Evolutionary conservation across 2,113 vertebrate genomes (phyloP), one percentile per base, ranked within the genome.

Genomic region (Patagioenas fasciata): DNA sequence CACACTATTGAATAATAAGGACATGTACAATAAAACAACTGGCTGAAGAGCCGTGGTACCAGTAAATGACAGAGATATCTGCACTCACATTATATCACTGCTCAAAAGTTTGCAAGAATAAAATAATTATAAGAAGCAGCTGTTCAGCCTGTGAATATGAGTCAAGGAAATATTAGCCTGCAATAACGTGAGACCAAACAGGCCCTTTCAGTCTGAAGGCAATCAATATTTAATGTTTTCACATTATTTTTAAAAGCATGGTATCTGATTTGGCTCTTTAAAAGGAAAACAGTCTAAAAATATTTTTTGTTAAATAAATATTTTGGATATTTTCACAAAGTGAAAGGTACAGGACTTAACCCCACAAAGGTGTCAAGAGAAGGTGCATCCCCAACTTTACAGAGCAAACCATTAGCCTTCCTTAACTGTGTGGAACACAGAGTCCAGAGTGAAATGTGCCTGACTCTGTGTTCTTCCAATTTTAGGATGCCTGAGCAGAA

Each of bases 311-410:
- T 60, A 24, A 36, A 60, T 9, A 64, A 88, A 48, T 70, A 36
- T 51, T 58, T 53, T 51, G 57, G 36, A 24, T 75, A 1, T 60
- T 89, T 90, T n/a, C 19, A 36, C 31, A 31, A 78, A 48, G 50
- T n/a, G 32, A 85, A 81, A 81, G 7, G 6, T 60, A 11, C 3
- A 62, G 38, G 34, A 51, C 36, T 51, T 73, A 32, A 50, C 42
- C 62, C 58, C 71, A 58, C 38, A 47, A 91, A 56, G 24, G 56
- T 74, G 61, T 69, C 32, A 56, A 23, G 66, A 28, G 10, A 13
- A 79, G 38, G 3, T 1, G 36, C 1, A 0, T 15, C 28, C 73
- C 24, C 17, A 53, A 0, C 28, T 9, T 80, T 38, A 48, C 80
- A 72, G 73, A 91, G 65, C 57, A 61, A 72, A 28, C 10, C 32